Percentiles rank a stretch among this genome's conserved stretches.
These are phyloP conservation scores for Hemibagrus wyckioides DNA, from an alignment of 2,113 vertebrate genomes.

Conservation along the genomic window DNA sequence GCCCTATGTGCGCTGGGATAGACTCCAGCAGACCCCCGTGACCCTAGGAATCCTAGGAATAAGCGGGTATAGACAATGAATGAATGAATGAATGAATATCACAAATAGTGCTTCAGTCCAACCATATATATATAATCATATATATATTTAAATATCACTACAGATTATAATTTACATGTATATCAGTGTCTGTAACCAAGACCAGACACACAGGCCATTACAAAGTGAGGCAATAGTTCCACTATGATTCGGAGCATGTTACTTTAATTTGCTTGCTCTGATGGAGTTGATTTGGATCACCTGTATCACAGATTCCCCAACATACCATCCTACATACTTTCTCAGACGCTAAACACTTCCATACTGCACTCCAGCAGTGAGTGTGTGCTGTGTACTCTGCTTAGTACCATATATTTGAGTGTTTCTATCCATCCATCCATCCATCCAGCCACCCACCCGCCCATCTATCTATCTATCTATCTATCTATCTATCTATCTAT, in stretches of 20 bases:
- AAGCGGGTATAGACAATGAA: too few species aligned
- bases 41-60: too few species aligned
- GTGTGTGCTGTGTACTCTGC: not conserved
- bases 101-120: not conserved
- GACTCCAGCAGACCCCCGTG: too few species aligned
- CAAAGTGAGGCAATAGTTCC: not conserved
- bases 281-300: slow-evolving; percentile 13
- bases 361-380: not conserved
- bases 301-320: not conserved
- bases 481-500: not conserved
- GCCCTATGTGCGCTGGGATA: too few species aligned
- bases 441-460: too few species aligned
- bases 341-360: not conserved
- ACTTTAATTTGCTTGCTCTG: not conserved
- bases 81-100: too few species aligned
- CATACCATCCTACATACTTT: slow-evolving; percentile 8
- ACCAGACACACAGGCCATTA: not conserved
- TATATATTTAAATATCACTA: not conserved
- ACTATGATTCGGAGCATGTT: not conserved
- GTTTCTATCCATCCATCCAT: not conserved
- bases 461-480: not conserved
- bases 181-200: not conserved
- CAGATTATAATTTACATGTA: not conserved
- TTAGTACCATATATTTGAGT: not conserved
- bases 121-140: too few species aligned